phyloP scores from a whole-genome alignment of 2,888 invertebrate species.

The Pandemis heparana region DNA sequence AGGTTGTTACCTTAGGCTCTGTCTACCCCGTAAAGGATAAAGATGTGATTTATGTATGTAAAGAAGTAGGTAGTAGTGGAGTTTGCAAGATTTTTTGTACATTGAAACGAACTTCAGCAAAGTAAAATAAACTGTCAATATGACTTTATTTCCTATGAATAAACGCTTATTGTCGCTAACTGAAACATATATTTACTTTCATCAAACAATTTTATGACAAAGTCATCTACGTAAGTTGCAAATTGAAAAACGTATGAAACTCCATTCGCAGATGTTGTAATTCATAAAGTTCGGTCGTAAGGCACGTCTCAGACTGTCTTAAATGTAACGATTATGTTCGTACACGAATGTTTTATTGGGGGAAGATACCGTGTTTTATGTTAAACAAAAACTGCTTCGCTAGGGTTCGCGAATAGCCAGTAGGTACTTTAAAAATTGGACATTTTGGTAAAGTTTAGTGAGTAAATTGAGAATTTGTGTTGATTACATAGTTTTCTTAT shows the following conservation, averaged over 20 bases:
- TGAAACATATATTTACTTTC: background rate
- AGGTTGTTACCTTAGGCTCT: too few relatives aligned
- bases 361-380: background rate
- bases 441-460: too few relatives aligned
- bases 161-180: too few relatives aligned
- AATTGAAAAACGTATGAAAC: background rate
- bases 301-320: background rate
- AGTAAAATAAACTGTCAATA: too few relatives aligned
- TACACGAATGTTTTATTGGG: background rate
- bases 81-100: too few relatives aligned
- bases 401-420: background rate
- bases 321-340: slow-evolving; percentile 1
- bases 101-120: too few relatives aligned
- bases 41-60: too few relatives aligned
- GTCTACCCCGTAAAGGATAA: too few relatives aligned
- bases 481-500: too few relatives aligned
- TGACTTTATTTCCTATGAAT: too few relatives aligned
- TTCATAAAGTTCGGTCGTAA: background rate
- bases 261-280: background rate
- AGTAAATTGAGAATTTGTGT: too few relatives aligned
- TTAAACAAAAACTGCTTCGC: background rate
- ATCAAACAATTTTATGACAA: background rate
- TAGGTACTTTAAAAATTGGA: background rate
- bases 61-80: too few relatives aligned
- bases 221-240: background rate